A percentile compares a stretch with the other conserved stretches of the same genome.
phyloP scores from a whole-genome alignment of 2,797 vertebrate genomes.

The Enteromius radiatus region DNA sequence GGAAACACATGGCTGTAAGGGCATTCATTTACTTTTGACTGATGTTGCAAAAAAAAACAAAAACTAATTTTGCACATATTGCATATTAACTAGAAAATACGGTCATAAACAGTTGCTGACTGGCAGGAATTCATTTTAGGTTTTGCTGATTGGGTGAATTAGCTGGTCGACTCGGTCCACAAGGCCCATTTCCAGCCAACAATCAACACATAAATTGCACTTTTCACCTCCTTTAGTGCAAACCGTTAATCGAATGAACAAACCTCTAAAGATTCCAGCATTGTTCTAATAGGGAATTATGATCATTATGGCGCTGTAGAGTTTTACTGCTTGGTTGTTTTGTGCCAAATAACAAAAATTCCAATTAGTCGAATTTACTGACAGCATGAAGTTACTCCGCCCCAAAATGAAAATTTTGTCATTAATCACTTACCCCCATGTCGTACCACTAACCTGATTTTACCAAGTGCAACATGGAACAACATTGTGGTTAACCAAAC shows the following conservation, averaged over 20 bases:
- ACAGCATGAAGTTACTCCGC: background rate
- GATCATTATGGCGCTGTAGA: background rate
- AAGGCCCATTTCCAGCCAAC: constrained; percentile 12
- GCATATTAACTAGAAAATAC: constrained; percentile 24
- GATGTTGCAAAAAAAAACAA: background rate
- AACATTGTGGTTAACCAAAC: too few relatives aligned
- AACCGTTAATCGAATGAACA: background rate
- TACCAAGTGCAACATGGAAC: too few relatives aligned
- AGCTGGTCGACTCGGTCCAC: background rate
- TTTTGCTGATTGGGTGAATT: constrained; percentile 35
- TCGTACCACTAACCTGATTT: too few relatives aligned
- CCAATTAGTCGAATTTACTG: background rate
- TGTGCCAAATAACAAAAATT: background rate
- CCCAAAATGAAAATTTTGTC: too few relatives aligned
- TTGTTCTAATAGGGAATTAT: background rate
- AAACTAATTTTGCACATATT: constrained; percentile 8
- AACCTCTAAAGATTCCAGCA: background rate
- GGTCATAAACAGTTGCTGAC: constrained; percentile 10
- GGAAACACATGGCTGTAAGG: background rate
- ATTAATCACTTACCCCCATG: too few relatives aligned
- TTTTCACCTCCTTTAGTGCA: background rate
- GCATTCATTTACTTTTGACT: background rate
- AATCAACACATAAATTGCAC: constrained; percentile 16
- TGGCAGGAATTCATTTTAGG: background rate
- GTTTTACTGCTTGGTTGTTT: background rate